Evolutionary conservation across 2,888 invertebrate species (phyloP), one percentile per base, ranked within the genome.

Genomic region (Sisyra terminalis): DNA sequence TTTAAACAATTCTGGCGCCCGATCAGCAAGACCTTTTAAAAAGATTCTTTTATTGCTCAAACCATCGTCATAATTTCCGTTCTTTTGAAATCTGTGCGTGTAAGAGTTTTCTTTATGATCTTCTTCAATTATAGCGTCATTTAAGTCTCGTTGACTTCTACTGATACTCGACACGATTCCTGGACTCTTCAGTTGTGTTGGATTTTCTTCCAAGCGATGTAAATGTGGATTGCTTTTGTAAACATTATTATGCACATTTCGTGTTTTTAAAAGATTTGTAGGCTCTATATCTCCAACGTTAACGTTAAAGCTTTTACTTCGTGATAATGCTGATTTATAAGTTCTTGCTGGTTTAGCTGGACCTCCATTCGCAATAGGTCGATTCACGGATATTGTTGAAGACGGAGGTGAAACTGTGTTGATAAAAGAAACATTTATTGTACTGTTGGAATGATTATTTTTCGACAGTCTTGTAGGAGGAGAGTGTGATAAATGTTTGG

Each of bases 221-320:
- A 86, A 63, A 56, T 85, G 83, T 29, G 84, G 79, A 59, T 80
- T 84, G 3, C 83, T 84, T 57, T 81, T 82, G 61, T 82, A 80
- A 61, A 80, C 75, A 44, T 68, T 38, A 10, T 30, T 38, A 29
- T 18, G 17, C 11, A 17, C 18, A 24, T 37, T 37, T 24, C 24
- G 24, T 24, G 24, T 24, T 37, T 16, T 13, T 37, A 17, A 11
- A 9, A 18, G 2, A 16, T 18, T 37, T 13, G 37, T 13, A 4
- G 17, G 9, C 13, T 29, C 36, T 4, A 48, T 39, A 53, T 66
- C 66, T 43, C 65, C 67, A 46, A 61, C 63, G 53, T 85, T 81
- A 51, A 84, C 79, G 68, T 84, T 86, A 65, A 87, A 84, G 59
- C 86, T 86, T 63, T 87, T 84, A 62, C 86, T 86, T 46, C 87